Evolutionary conservation across 2,113 vertebrate species (phyloP).

Genomic region (Ranitomeya imitator): DNA sequence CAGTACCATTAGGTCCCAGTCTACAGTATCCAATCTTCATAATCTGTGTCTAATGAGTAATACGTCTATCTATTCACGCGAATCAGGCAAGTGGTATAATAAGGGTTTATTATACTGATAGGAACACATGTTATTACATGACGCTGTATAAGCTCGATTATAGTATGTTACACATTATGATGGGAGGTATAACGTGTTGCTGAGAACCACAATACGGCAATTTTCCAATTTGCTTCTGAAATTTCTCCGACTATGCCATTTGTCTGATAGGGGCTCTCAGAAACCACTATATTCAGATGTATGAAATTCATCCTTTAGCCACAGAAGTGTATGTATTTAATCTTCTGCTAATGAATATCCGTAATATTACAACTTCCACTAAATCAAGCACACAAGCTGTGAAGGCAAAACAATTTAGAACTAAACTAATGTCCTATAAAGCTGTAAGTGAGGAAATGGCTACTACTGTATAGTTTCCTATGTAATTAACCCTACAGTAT

Average conservation of each 20-base stretch:
- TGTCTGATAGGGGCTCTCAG: neutral
- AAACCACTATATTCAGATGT: neutral
- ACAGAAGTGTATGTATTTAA: neutral
- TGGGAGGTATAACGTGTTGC: neutral
- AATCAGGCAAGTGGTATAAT: too few species aligned
- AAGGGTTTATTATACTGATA: too few species aligned
- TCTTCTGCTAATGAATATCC: neutral
- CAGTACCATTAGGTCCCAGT: too few species aligned
- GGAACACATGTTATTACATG: neutral
- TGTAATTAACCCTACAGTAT: neutral
- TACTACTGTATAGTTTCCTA: neutral
- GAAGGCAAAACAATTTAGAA: neutral
- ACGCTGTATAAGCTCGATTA: neutral
- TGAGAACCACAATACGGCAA: too few species aligned
- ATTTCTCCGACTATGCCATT: too few species aligned
- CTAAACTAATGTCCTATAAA: neutral
- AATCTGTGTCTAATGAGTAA: neutral
- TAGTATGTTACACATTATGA: neutral
- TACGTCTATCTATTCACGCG: neutral
- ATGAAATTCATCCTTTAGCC: neutral
- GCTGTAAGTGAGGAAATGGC: neutral
- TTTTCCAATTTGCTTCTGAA: too few species aligned
- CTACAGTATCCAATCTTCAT: neutral
- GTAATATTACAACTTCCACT: neutral
- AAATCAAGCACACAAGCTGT: neutral